Percentiles rank a stretch among this genome's conserved stretches.
phyloP scores from a whole-genome alignment of 2,888 invertebrate species.

The Tenthredo distinguenda region DNA sequence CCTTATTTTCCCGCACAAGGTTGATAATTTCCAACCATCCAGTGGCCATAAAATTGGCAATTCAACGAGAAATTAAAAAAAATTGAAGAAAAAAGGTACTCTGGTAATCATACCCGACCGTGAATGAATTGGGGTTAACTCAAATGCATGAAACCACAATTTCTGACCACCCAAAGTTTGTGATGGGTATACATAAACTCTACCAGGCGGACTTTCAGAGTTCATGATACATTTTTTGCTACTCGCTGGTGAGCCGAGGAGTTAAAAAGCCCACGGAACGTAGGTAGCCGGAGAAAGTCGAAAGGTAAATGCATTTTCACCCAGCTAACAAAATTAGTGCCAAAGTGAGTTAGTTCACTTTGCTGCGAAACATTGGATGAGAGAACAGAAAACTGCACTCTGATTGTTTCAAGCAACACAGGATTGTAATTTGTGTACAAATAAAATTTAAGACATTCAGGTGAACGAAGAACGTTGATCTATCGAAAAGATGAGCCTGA shows the following conservation, averaged over 20 bases:
- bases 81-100: neutral
- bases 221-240: neutral
- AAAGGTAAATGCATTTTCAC: neutral
- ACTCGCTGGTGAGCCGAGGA: neutral
- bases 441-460: neutral
- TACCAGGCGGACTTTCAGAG: neutral
- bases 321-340: neutral
- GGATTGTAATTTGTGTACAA: too few species aligned
- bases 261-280: neutral
- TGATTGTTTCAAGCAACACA: neutral
- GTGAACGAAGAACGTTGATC: neutral
- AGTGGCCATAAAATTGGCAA: neutral
- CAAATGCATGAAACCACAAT: neutral
- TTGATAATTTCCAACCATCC: neutral
- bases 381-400: neutral
- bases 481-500: neutral
- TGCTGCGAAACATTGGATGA: neutral
- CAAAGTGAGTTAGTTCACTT: neutral
- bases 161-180: conserved; percentile 10
- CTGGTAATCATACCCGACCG: neutral
- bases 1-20: neutral
- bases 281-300: neutral
- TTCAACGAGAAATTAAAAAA: neutral
- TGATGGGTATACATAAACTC: conserved; percentile 7
- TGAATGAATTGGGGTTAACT: neutral